Conservation (phyloP, 2,888 invertebrate genomes). For the Lithophane socia region DNA sequence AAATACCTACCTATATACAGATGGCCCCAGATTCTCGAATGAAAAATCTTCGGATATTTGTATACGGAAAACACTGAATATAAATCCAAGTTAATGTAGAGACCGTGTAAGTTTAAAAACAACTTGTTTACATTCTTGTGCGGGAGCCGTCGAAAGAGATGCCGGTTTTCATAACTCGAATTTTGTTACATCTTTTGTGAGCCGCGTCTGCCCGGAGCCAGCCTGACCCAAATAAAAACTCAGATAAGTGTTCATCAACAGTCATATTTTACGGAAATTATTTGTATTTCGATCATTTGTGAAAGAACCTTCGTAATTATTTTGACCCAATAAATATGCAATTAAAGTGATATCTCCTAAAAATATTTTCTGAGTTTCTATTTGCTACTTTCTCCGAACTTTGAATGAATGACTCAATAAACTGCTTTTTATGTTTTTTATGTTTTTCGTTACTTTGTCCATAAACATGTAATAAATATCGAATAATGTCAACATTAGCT, state of each 20-base stretch:
- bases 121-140: constrained; percentile 68
- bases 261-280: constrained; percentile 48
- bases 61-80: neutral
- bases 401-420: constrained; percentile 47
- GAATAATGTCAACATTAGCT: constrained; percentile 45
- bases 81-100: constrained; percentile 20
- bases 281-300: constrained; percentile 26
- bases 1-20: neutral
- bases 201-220: constrained; percentile 73
- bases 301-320: constrained; percentile 7
- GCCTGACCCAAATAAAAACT: constrained; percentile 77
- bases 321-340: neutral
- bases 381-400: constrained; percentile 21
- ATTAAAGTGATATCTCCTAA: constrained; percentile 16
- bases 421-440: constrained; percentile 45
- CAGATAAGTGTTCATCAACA: constrained; percentile 67
- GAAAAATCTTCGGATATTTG: neutral
- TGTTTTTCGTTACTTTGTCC: constrained; percentile 46
- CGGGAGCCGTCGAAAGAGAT: constrained; percentile 57
- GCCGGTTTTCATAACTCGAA: constrained; percentile 70
- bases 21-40: neutral
- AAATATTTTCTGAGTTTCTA: constrained; percentile 16
- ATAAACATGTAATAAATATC: constrained; percentile 51
- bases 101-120: constrained; percentile 68
- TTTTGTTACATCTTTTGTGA: constrained; percentile 69